These are phyloP conservation scores for Monopis laevigella DNA, from an alignment of 2,888 invertebrate genomes.

Conservation along the genomic window DNA sequence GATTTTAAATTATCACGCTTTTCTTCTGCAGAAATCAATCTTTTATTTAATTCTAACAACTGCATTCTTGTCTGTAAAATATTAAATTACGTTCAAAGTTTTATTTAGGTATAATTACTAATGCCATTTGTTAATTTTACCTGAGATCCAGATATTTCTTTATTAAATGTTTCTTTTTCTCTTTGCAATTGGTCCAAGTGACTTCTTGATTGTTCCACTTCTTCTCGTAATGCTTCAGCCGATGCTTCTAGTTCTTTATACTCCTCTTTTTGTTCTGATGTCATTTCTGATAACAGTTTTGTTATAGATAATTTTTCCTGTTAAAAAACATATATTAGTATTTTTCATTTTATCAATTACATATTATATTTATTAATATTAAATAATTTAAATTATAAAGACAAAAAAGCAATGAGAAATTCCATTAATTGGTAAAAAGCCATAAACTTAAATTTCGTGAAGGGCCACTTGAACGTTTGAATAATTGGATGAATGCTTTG, in stretches of 20 bases:
- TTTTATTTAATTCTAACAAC: constrained; percentile 45
- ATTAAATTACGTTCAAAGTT: too few relatives aligned
- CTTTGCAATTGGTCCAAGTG: constrained; percentile 71
- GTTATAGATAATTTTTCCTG: constrained; percentile 73
- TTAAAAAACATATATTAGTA: not conserved
- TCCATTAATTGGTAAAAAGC: too few relatives aligned
- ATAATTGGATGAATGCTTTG: too few relatives aligned
- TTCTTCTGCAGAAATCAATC: constrained; percentile 44
- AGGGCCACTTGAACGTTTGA: too few relatives aligned
- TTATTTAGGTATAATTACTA: too few relatives aligned
- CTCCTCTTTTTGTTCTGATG: constrained; percentile 65
- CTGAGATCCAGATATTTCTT: constrained; percentile 72
- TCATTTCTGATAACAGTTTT: constrained; percentile 71
- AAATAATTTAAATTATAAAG: too few relatives aligned
- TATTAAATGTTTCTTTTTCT: constrained; percentile 73
- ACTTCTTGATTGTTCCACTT: constrained; percentile 66
- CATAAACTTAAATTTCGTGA: too few relatives aligned
- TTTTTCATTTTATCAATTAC: not conserved
- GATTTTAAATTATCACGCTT: constrained; percentile 71
- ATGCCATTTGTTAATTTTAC: constrained; percentile 32
- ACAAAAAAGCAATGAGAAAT: too few relatives aligned
- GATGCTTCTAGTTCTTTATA: constrained; percentile 55
- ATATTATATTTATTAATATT: not conserved
- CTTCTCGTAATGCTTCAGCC: constrained; percentile 56
- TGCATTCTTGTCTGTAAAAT: constrained; percentile 49